Conservation (phyloP, 1,140 invertebrate genomes). For the Battus philenor region DNA sequence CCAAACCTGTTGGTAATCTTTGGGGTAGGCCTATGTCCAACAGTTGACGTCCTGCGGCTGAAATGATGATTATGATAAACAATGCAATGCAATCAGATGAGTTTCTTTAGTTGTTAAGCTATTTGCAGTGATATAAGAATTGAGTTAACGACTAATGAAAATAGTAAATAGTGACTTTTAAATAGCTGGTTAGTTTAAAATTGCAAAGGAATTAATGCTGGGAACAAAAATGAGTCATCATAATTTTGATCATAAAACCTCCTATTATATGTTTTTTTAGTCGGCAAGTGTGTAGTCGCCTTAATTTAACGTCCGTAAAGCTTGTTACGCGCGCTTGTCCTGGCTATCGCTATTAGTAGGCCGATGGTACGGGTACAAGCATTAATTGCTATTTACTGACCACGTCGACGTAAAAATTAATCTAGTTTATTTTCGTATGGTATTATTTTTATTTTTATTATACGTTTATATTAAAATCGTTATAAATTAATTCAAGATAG, state of each 20-base stretch:
- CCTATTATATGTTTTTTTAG: too few relatives aligned
- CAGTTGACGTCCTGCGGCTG: too few relatives aligned
- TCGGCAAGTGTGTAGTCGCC: background rate
- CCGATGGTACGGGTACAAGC: conserved; percentile 1
- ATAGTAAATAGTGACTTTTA: background rate
- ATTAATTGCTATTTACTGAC: conserved; percentile 8
- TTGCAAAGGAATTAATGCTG: background rate
- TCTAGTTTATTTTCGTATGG: too few relatives aligned
- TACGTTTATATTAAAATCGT: too few relatives aligned
- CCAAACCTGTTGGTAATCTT: too few relatives aligned
- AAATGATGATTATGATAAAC: too few relatives aligned
- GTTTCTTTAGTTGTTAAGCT: background rate
- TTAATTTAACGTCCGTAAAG: conserved; percentile 4
- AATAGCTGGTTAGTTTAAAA: background rate
- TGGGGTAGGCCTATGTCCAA: too few relatives aligned
- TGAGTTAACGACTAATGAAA: background rate
- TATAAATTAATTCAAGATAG: too few relatives aligned
- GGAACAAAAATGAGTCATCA: background rate
- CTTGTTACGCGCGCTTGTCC: conserved; percentile 12
- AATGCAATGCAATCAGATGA: too few relatives aligned
- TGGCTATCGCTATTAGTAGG: conserved; percentile 4
- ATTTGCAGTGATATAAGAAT: background rate
- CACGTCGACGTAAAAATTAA: too few relatives aligned
- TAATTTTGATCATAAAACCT: background rate
- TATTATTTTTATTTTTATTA: too few relatives aligned